Evolutionary conservation across 37 sponge, comb jelly and placozoan species (phyloP), one percentile per base, ranked within the genome.

Genomic region (Theonella swinhoei): DNA sequence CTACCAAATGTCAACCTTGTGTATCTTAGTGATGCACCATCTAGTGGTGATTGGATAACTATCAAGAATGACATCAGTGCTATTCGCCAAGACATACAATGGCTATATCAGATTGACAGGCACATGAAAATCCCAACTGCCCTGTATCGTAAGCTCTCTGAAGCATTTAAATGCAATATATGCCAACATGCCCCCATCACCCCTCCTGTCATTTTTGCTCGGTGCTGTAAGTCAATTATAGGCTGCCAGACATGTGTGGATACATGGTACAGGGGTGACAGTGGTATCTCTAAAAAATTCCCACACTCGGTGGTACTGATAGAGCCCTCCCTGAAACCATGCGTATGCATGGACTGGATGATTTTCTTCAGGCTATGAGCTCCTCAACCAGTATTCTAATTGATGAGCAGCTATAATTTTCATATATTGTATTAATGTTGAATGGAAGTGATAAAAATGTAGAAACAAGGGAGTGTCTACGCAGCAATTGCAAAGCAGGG

Each of bases 221-320:
- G 59, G 22, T 88, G 89, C 39, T 88, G 89, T 66, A 77, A 62
- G 2, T 41, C 25, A 4, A 88, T 88, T 25, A 3, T 88, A 0
- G 88, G 88, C 0, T 88, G 81, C 63, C 42, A 88, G 24, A 28
- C 4, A 9, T 88, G 88, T 68, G 76, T 75, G 26, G 82, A 88
- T 32, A 66, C 24, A 3, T 81, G 88, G 88, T 88, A 54, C 40
- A 5, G 47, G 8, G 81, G 81, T 14, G 77, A 66, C 0, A 41
- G 76, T 36, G 75, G 77, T 0, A 24, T 66, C n/a, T 7, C 1
- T 25, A 75, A 66, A 35, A 43, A 31, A 17, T 88, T 77, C 32
- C 88, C 88, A 0, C 28, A 43, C n/a, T 88, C n/a, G n/a, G 88
- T 37, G 11, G 81, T 3, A 54, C 64, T 1, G 71, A 65, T 0